phyloP scores from a whole-genome alignment of 2,888 invertebrate species.

The Axea sp. region DNA sequence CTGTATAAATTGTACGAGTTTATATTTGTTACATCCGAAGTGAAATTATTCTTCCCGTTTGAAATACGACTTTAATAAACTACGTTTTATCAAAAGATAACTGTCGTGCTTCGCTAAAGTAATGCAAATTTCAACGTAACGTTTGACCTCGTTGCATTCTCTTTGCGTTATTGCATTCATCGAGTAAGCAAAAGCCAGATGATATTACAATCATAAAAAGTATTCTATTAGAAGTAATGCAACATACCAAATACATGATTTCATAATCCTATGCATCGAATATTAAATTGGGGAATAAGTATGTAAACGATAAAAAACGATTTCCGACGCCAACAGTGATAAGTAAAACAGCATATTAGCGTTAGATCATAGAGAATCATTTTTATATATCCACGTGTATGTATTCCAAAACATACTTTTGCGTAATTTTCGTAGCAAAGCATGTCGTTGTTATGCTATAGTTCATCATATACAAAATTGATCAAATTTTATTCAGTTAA shows the following conservation, averaged over 20 bases:
- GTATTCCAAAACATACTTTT: conserved; percentile 32
- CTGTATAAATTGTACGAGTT: too few relatives aligned
- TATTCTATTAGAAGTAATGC: conserved; percentile 31
- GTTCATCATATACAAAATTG: too few relatives aligned
- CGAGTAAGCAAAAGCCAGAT: conserved; percentile 2
- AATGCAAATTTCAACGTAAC: background rate
- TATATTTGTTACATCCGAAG: too few relatives aligned
- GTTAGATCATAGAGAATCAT: conserved; percentile 35
- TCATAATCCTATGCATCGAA: conserved; percentile 32
- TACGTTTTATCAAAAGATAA: too few relatives aligned
- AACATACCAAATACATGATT: conserved; percentile 43
- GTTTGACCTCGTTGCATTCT: conserved; percentile 3
- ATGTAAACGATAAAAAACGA: conserved; percentile 15
- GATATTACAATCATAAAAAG: conserved; percentile 12
- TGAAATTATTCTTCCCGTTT: too few relatives aligned
- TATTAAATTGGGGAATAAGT: conserved; percentile 13
- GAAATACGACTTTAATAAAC: too few relatives aligned
- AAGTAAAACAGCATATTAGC: conserved; percentile 34
- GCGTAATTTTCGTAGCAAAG: conserved; percentile 26
- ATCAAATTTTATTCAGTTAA: too few relatives aligned
- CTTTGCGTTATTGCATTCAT: conserved; percentile 3
- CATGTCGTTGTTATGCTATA: conserved; percentile 33
- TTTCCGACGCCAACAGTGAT: conserved; percentile 19
- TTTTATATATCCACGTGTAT: conserved; percentile 32
- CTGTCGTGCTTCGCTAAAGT: too few relatives aligned